A percentile compares a stretch with the other conserved stretches of the same genome.
phyloP scores from a whole-genome alignment of 1,140 invertebrate genomes.

The Trissolcus basalis region DNA sequence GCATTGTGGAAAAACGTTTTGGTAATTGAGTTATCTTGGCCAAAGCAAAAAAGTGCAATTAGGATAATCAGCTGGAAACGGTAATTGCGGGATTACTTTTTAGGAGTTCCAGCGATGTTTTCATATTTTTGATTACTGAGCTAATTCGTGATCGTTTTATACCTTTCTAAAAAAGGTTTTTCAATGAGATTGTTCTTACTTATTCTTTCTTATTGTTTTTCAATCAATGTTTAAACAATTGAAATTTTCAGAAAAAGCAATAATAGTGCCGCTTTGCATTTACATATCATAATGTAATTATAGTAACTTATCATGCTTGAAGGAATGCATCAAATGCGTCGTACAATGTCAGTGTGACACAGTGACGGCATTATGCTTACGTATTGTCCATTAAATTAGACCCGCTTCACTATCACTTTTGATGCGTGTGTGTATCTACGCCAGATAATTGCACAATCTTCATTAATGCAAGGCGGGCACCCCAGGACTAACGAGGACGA shows the following conservation, averaged over 20 bases:
- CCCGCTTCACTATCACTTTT: slow-evolving; percentile 45
- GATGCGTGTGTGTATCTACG: slow-evolving; percentile 40
- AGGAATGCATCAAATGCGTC: slow-evolving; percentile 31
- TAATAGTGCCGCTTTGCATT: too few species aligned
- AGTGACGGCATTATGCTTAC: slow-evolving; percentile 33
- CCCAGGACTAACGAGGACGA: not conserved
- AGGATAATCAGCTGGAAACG: slow-evolving; percentile 10
- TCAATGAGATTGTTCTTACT: too few species aligned
- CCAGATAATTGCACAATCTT: slow-evolving; percentile 48
- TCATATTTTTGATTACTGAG: not conserved
- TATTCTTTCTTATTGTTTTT: too few species aligned
- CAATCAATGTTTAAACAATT: not conserved
- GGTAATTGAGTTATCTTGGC: slow-evolving; percentile 36
- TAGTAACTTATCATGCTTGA: slow-evolving; percentile 28
- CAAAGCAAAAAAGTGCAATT: slow-evolving; percentile 17
- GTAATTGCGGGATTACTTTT: slow-evolving; percentile 13
- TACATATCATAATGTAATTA: slow-evolving; percentile 9
- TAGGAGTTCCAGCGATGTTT: not conserved
- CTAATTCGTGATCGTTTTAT: not conserved
- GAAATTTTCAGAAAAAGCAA: not conserved
- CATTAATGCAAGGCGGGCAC: slow-evolving; percentile 31
- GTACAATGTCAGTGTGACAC: slow-evolving; percentile 30
- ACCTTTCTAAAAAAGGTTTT: too few species aligned
- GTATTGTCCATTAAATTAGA: slow-evolving; percentile 56
- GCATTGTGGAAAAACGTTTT: slow-evolving; percentile 7